phyloP scores from a whole-genome alignment of 2,888 invertebrate genomes.

The Conistra vaccinii region DNA sequence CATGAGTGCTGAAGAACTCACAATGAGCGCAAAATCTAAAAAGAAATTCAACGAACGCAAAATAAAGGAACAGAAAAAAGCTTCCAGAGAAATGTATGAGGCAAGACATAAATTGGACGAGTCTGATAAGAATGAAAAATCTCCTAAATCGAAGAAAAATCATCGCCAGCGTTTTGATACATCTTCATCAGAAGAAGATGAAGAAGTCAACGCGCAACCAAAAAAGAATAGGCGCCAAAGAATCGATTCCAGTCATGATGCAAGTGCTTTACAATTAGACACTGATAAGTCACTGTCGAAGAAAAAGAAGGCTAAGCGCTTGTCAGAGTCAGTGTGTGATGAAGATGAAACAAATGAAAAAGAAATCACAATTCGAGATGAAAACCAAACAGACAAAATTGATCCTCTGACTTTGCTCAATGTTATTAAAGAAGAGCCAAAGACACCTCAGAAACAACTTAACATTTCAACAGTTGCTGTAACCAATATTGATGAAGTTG shows the following conservation, averaged over 20 bases:
- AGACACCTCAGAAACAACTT: slow-evolving; percentile 78
- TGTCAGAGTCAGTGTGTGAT: slow-evolving; percentile 74
- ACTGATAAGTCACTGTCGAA: slow-evolving; percentile 59
- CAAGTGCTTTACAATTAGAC: slow-evolving; percentile 61
- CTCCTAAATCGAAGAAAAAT: slow-evolving; percentile 71
- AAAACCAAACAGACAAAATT: slow-evolving; percentile 65
- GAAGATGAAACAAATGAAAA: slow-evolving; percentile 76
- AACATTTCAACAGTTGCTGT: slow-evolving; percentile 74
- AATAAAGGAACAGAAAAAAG: slow-evolving; percentile 84
- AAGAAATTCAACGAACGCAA: slow-evolving; percentile 85
- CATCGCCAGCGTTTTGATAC: slow-evolving; percentile 76
- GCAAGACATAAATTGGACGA: slow-evolving; percentile 80
- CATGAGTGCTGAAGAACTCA: slow-evolving; percentile 85
- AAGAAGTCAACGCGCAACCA: slow-evolving; percentile 65
- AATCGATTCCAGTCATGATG: slow-evolving; percentile 80
- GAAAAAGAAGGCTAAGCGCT: slow-evolving; percentile 70
- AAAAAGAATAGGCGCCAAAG: slow-evolving; percentile 79
- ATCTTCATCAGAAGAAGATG: slow-evolving; percentile 75
- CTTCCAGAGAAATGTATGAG: slow-evolving; percentile 86
- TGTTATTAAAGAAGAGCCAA: slow-evolving; percentile 79
- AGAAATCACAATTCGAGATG: slow-evolving; percentile 79
- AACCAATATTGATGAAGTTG: slow-evolving; percentile 75
- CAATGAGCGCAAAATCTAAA: slow-evolving; percentile 84
- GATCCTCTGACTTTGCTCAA: slow-evolving; percentile 77
- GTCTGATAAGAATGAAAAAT: slow-evolving; percentile 67